Percentiles rank a stretch among this genome's conserved stretches.
Evolutionary conservation across 2,888 invertebrate genomes (phyloP).

Genomic region (Magallana nippona): DNA sequence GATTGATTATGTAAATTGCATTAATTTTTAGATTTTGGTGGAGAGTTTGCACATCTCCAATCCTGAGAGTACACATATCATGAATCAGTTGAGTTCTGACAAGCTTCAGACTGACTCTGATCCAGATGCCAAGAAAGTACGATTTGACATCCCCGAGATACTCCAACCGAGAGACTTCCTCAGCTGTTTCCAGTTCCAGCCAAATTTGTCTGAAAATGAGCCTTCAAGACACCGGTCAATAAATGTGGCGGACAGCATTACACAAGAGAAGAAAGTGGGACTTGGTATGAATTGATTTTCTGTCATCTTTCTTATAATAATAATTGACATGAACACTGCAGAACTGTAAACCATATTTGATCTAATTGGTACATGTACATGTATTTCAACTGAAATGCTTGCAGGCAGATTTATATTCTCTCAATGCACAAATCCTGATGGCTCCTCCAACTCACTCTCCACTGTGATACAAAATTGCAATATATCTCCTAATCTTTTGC

Average conservation of each 20-base stretch:
- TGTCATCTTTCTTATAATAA: too few species aligned
- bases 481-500: constrained; percentile 79
- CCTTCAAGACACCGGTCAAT: constrained; percentile 50
- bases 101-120: constrained; percentile 36
- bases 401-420: constrained; percentile 73
- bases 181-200: constrained; percentile 73
- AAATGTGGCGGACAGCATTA: constrained; percentile 63
- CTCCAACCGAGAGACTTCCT: constrained; percentile 69
- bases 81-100: constrained; percentile 58
- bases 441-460: constrained; percentile 64
- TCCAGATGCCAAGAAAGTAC: constrained; percentile 53
- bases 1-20: not conserved
- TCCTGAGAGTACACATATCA: constrained; percentile 64
- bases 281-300: constrained; percentile 60
- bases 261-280: constrained; percentile 67
- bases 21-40: not conserved
- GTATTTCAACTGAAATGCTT: not conserved
- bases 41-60: constrained; percentile 47
- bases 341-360: too few species aligned
- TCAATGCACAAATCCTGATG: constrained; percentile 60
- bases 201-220: constrained; percentile 58
- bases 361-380: too few species aligned
- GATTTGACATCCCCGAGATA: constrained; percentile 62
- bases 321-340: too few species aligned
- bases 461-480: constrained; percentile 70